Base-by-base conservation (phyloP, 2,113 vertebrate genomes). In the Scartelaos histophorus region DNA sequence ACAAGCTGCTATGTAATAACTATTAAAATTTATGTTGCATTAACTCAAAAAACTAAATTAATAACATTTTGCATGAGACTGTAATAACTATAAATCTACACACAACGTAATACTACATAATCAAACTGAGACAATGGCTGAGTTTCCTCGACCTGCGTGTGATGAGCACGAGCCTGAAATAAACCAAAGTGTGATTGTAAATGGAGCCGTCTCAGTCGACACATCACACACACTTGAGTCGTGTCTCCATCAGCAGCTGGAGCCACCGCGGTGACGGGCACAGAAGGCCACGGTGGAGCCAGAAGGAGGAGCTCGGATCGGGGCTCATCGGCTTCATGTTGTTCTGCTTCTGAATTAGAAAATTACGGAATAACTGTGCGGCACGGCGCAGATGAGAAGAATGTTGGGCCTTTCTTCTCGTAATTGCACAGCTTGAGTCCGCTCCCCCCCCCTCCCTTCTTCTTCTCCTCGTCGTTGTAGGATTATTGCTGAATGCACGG, bases 351-450 rank as follows among this genome's bases (percentile, higher is more conserved):
- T 78, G 73, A 82, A 83, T 88, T 74, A 75, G 82, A 60, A 81
- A 86, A 90, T 83, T 67, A 85, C 80, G 77, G 81, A 90, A 79
- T 78, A 83, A 75, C 75, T 49, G 66, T 64, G 80, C 76, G 79
- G 81, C 68, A 87, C 43, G 46, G 82, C 68, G 76, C 84, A 90
- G 80, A 88, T 86, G 84, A 85, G 65, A 83, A 76, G 68, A 82
- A 61, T 66, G 67, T 69, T 82, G 74, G 76, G 84, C 69, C 74
- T 78, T 82, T 87, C 79, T 83, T 79, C 65, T 69, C 58, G 71
- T 88, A 90, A 90, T 88, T 90, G 88, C 84, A 75, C 85, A 89
- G 85, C 81, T 89, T 85, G 88, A 85, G 82, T 72, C 66, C 72
- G 79, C 81, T 24, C 54, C 56, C 56, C 49, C n/a, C 5, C 47